Conservation (phyloP, 2,113 vertebrate genomes). For the Procavia capensis region DNA sequence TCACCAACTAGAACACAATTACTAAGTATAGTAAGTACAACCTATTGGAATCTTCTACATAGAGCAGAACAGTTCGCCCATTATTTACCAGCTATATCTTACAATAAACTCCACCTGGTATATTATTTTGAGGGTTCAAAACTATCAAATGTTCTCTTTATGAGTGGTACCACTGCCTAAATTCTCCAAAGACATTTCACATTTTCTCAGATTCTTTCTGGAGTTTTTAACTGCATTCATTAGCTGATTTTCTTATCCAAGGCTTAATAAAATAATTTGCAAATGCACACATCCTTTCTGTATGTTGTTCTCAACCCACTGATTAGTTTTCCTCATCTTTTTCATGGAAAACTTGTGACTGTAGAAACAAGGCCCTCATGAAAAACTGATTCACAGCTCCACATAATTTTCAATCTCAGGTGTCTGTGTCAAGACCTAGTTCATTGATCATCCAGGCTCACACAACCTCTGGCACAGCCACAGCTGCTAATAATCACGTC, state of each 20-base stretch:
- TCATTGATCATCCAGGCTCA: too few relatives aligned
- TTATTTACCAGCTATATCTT: not conserved
- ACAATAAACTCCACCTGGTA: not conserved
- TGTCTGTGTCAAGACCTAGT: not conserved
- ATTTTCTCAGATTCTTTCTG: not conserved
- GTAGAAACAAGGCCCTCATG: not conserved
- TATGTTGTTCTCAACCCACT: not conserved
- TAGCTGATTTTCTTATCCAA: not conserved
- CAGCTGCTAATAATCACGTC: not conserved
- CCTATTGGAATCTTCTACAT: not conserved
- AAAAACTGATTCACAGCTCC: not conserved
- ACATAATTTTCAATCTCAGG: not conserved
- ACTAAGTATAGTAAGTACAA: not conserved
- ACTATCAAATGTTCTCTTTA: not conserved
- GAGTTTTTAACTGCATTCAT: not conserved
- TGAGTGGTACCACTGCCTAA: not conserved
- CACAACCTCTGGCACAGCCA: not conserved
- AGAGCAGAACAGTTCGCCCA: not conserved
- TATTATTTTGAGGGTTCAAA: not conserved
- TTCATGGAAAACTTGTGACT: not conserved
- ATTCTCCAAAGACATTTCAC: not conserved
- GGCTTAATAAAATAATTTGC: slow-evolving; percentile 27
- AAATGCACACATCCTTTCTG: not conserved
- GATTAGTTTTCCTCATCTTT: not conserved
- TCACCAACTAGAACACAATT: slow-evolving; percentile 8